Evolutionary conservation across 2,797 vertebrate genomes (phyloP).

Genomic region (Propithecus deckenii): DNA sequence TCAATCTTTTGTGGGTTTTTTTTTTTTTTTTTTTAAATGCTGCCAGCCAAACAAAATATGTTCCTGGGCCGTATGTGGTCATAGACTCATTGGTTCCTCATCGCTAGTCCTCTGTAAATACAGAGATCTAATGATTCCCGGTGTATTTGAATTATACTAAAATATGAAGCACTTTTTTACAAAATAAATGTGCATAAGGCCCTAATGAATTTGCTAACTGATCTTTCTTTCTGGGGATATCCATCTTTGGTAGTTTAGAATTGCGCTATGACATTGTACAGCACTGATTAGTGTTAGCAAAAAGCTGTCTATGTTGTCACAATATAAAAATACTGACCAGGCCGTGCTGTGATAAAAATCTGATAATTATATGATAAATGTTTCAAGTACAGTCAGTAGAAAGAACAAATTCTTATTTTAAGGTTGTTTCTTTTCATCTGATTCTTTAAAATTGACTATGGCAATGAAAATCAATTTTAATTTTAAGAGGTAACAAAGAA

Average conservation of each 20-base stretch:
- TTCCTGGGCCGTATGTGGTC: neutral
- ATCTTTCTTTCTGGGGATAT: neutral
- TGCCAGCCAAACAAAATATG: neutral
- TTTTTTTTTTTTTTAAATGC: neutral
- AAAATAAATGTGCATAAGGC: neutral
- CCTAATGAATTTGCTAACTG: neutral
- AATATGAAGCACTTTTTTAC: neutral
- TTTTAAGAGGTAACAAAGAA: constrained; percentile 56
- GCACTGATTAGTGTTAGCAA: neutral
- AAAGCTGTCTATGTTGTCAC: constrained; percentile 14
- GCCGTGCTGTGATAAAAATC: neutral
- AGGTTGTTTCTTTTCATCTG: constrained; percentile 6
- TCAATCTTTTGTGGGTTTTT: neutral
- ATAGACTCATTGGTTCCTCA: neutral
- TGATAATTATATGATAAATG: neutral
- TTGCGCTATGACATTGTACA: neutral
- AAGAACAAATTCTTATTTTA: constrained; percentile 42
- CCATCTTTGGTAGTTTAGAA: neutral
- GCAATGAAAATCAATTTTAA: constrained; percentile 63
- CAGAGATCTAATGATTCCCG: neutral
- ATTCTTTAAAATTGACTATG: constrained; percentile 39
- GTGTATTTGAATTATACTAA: constrained; percentile 24
- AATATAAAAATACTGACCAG: constrained; percentile 39
- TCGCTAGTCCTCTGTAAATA: neutral
- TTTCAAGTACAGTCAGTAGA: constrained; percentile 27